Base-by-base conservation (phyloP, 2,797 vertebrate species). In the Rhyacichthys aspro region DNA sequence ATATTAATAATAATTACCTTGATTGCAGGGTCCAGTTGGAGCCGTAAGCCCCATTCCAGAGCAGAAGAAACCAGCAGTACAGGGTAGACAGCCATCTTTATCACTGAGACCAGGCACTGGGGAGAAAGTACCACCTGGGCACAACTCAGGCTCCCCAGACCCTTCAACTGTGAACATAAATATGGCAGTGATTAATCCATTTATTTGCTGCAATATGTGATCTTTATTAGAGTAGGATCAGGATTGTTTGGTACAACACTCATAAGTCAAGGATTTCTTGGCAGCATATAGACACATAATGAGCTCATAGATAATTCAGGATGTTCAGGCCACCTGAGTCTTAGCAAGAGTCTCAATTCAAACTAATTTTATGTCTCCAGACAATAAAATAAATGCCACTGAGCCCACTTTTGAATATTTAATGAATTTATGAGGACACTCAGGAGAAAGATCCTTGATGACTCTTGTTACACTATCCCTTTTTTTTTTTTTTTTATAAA, bases 101-200 rank as follows among this genome's bases (percentile, higher is more conserved):
- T 9, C 67, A 11, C 76, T 88, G 49, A 93, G 85, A 55, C 93
- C 92, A 5, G 67, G 59, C 4, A 86, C 74, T 53, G 84, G 68
- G n/a, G 94, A 96, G 81, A 94, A 97, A 38, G 94, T 94, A 19
- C 96, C 95, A 0, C 83, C 72, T n/a, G 95, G 96, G 83, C 96
- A 98, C 2, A 76, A 78, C 11, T 66, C 83, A 1, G 96, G 95
- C 10, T 59, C 78, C 50, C 68, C 83, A 34, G 94, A 94, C 3
- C 93, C 94, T 71, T 92, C 84, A 44, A 71, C 96, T 98, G 82
- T 1, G 58, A 15, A 62, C 43, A 60, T 3, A 83, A 70, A 76
- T 58, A 41, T 48, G 63, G 77, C 42, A 78, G 47, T 67, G 37
- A 59, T 55, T 7, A 8, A 23, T 16, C 53, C 18, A 61, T 59